Conservation (phyloP, 2,888 invertebrate genomes). For the Xestia xanthographa region DNA sequence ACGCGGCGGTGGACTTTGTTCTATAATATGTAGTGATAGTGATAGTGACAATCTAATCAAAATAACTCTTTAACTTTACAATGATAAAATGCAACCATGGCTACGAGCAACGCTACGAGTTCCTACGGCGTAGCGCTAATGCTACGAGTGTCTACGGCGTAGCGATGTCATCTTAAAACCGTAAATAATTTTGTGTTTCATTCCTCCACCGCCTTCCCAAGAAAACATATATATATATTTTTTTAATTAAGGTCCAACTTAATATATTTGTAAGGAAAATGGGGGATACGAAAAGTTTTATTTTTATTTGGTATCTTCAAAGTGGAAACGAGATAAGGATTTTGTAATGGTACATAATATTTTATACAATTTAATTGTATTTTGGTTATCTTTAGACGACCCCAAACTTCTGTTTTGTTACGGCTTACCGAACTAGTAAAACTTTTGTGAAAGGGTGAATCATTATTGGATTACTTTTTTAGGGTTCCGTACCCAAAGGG, state of each 20-base stretch:
- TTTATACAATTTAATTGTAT: conserved; percentile 20
- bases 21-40: too few relatives aligned
- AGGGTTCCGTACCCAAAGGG: too few relatives aligned
- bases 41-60: conserved; percentile 4
- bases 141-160: conserved; percentile 52
- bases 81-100: conserved; percentile 12
- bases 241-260: conserved; percentile 33
- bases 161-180: conserved; percentile 39
- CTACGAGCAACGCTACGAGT: conserved; percentile 42
- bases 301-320: conserved; percentile 34
- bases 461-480: conserved; percentile 33
- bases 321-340: conserved; percentile 24
- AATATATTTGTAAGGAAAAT: conserved; percentile 33
- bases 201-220: conserved; percentile 3
- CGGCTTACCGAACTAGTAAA: conserved; percentile 14
- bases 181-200: conserved; percentile 19
- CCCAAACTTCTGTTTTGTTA: conserved; percentile 6
- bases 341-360: conserved; percentile 11
- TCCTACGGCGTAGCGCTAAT: not conserved
- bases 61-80: conserved; percentile 7
- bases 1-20: too few relatives aligned
- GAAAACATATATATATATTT: conserved; percentile 34
- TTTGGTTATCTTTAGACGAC: conserved; percentile 8
- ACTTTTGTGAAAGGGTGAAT: conserved; percentile 22
- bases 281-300: conserved; percentile 17